Percentiles rank a stretch among this genome's conserved stretches.
Evolutionary conservation across 1,140 invertebrate genomes (phyloP).

Genomic region (Trachymyrmex septentrionalis): DNA sequence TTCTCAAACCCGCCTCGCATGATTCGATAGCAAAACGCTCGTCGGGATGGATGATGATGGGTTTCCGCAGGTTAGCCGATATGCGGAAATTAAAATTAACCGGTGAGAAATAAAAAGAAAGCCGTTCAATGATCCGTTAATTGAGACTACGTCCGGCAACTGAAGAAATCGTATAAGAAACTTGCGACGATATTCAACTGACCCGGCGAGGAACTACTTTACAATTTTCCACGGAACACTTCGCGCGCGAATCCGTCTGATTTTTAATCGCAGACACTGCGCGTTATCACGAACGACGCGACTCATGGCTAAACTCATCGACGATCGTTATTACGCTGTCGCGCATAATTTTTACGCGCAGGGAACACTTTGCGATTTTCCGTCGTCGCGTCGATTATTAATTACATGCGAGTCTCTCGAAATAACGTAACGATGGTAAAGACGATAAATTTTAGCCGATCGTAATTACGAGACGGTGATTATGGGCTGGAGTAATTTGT

Average conservation of each 20-base stretch:
- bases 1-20: constrained; percentile 27
- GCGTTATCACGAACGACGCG: constrained; percentile 41
- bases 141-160: constrained; percentile 35
- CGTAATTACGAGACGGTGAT: constrained; percentile 54
- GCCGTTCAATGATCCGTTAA: constrained; percentile 71
- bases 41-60: constrained; percentile 67
- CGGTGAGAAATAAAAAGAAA: constrained; percentile 8
- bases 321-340: constrained; percentile 32
- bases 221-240: constrained; percentile 37
- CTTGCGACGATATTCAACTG: neutral
- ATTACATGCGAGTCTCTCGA: constrained; percentile 26
- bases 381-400: constrained; percentile 44
- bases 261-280: constrained; percentile 34
- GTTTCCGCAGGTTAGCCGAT: constrained; percentile 57
- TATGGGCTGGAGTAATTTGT: constrained; percentile 54
- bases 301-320: neutral
- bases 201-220: neutral
- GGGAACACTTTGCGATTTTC: constrained; percentile 58
- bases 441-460: constrained; percentile 52
- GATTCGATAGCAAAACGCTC: constrained; percentile 56
- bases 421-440: constrained; percentile 48
- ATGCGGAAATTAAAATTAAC: constrained; percentile 60
- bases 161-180: constrained; percentile 1
- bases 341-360: constrained; percentile 49
- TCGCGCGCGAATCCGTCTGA: constrained; percentile 8